Conservation (phyloP, 2,888 invertebrate genomes). For the Chrysotoxum bicinctum region DNA sequence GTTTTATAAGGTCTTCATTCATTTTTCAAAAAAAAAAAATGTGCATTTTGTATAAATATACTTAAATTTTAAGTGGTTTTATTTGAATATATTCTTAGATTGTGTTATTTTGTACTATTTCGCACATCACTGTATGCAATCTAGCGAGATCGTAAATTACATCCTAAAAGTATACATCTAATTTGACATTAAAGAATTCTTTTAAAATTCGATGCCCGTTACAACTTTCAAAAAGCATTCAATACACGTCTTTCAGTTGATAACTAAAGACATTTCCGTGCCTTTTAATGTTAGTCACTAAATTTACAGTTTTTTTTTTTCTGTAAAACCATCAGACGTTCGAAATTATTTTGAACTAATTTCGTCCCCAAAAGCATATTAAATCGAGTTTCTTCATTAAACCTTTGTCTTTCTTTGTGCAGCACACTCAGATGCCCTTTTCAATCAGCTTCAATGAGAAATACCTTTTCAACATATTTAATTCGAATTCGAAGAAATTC, state of each 20-base stretch:
- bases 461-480: not conserved
- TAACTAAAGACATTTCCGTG: too few relatives aligned
- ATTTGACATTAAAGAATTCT: not conserved
- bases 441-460: not conserved
- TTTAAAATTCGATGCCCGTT: not conserved
- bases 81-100: too few relatives aligned
- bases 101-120: not conserved
- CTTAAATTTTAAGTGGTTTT: too few relatives aligned
- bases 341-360: not conserved
- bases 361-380: not conserved
- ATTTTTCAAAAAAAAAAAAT: too few relatives aligned
- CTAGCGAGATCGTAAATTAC: not conserved
- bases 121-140: not conserved
- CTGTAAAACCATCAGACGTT: not conserved
- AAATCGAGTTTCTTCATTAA: not conserved
- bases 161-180: not conserved
- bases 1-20: too few relatives aligned
- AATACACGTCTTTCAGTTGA: too few relatives aligned
- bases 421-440: not conserved
- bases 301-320: too few relatives aligned
- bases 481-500: conserved; percentile 31
- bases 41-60: too few relatives aligned
- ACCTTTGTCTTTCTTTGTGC: not conserved
- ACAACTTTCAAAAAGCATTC: not conserved
- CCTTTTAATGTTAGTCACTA: too few relatives aligned